Evolutionary conservation across 2,113 vertebrate genomes (phyloP).

Genomic region (Mystacornis crossleyi): DNA sequence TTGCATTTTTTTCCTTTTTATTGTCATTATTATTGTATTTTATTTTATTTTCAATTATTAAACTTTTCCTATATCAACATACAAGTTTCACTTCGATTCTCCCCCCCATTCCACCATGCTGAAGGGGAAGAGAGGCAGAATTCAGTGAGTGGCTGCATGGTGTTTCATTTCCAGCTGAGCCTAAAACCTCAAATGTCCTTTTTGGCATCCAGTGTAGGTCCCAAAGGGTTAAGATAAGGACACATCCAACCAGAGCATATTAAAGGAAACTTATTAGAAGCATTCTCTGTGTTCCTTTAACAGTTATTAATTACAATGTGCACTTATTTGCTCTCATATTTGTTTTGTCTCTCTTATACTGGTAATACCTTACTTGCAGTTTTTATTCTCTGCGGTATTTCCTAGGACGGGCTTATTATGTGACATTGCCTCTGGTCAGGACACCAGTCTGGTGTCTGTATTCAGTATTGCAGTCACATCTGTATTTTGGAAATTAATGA

Average conservation of each 20-base stretch:
- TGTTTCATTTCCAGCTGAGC: not conserved
- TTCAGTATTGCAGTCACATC: not conserved
- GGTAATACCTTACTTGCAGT: not conserved
- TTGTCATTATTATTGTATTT: not conserved
- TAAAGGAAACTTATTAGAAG: not conserved
- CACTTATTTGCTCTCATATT: not conserved
- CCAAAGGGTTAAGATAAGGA: not conserved
- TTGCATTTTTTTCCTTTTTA: not conserved
- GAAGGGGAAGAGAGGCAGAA: not conserved
- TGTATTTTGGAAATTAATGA: not conserved
- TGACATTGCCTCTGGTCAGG: not conserved
- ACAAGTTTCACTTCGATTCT: no score
- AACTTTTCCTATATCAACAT: not conserved
- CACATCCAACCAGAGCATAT: not conserved
- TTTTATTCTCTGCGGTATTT: not conserved
- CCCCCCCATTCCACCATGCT: not conserved
- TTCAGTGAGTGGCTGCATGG: not conserved
- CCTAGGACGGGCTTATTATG: not conserved
- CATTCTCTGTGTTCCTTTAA: not conserved
- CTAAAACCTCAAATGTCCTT: not conserved
- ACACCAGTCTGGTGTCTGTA: not conserved
- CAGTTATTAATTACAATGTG: not conserved
- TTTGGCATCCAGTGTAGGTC: not conserved
- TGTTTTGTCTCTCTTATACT: not conserved
- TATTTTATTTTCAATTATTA: not conserved